These are phyloP conservation scores for Tetranychus cinnabarinus DNA, from an alignment of 1,140 invertebrate genomes.

Conservation along the genomic window DNA sequence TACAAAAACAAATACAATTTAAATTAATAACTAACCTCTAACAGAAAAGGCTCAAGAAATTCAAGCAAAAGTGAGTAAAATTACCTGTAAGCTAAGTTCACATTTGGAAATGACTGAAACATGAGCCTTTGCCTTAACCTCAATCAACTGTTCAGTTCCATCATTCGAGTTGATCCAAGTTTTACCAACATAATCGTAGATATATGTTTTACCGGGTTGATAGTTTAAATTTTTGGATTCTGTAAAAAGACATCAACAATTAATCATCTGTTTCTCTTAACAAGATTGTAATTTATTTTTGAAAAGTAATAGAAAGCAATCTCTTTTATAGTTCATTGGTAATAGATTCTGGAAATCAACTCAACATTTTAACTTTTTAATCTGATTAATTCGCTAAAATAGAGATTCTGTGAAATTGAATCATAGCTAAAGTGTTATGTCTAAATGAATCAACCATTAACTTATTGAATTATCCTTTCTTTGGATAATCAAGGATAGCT, in stretches of 20 bases:
- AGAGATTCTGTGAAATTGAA: no score
- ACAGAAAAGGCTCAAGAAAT: background rate
- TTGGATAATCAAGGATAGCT: background rate
- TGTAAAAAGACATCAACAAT: background rate
- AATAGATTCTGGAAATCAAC: no score
- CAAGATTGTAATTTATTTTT: no score
- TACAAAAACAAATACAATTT: no score
- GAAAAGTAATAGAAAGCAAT: no score
- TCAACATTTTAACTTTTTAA: no score
- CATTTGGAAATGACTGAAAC: background rate
- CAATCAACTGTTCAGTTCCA: background rate
- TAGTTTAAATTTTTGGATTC: background rate
- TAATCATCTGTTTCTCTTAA: background rate
- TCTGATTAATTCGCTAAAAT: no score
- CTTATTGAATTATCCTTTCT: background rate
- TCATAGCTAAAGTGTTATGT: no score
- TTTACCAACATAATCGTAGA: background rate
- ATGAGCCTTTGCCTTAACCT: background rate
- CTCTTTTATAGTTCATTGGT: no score
- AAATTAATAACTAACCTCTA: no score
- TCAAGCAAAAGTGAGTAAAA: background rate
- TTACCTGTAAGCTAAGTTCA: conserved; percentile 1
- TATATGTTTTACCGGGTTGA: conserved; percentile 1
- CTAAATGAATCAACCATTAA: no score
- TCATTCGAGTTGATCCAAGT: background rate